A percentile compares a stretch with the other conserved stretches of the same genome.
phyloP scores from a whole-genome alignment of 1,140 invertebrate genomes.

The Gryllus bimaculatus region DNA sequence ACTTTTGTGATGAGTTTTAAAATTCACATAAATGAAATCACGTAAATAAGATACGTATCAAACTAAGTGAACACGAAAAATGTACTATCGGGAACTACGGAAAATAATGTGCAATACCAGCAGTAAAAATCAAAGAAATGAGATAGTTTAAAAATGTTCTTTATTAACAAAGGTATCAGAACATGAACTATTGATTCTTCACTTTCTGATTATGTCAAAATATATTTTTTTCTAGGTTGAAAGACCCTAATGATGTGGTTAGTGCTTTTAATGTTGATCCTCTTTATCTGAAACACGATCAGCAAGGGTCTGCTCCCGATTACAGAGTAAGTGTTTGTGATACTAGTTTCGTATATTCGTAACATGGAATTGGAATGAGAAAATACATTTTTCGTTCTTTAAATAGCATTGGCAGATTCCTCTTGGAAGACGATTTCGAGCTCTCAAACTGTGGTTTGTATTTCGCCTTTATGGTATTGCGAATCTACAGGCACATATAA shows the following conservation, averaged over 20 bases:
- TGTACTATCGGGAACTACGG: no score
- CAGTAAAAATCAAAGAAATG: no score
- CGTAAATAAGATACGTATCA: no score
- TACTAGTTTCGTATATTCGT: neutral
- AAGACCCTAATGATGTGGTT: constrained; percentile 81
- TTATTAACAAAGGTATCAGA: no score
- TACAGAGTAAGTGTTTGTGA: constrained; percentile 54
- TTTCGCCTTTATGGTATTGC: constrained; percentile 80
- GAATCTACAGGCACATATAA: constrained; percentile 80
- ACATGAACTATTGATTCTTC: no score
- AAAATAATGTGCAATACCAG: no score
- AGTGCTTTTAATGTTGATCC: constrained; percentile 96
- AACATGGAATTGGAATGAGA: neutral
- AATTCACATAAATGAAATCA: no score
- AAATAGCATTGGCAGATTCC: constrained; percentile 93
- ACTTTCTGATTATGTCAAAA: no score
- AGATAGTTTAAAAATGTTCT: no score
- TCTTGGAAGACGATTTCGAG: constrained; percentile 84
- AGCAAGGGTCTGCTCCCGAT: constrained; percentile 81
- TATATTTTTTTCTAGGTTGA: constrained; percentile 49
- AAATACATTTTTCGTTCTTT: neutral
- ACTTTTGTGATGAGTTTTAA: no score
- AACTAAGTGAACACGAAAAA: no score
- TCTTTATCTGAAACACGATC: constrained; percentile 83
- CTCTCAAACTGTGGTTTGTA: constrained; percentile 96